Evolutionary conservation across 2,113 vertebrate species (phyloP), one percentile per base, ranked within the genome.

Genomic region (Gadus macrocephalus): DNA sequence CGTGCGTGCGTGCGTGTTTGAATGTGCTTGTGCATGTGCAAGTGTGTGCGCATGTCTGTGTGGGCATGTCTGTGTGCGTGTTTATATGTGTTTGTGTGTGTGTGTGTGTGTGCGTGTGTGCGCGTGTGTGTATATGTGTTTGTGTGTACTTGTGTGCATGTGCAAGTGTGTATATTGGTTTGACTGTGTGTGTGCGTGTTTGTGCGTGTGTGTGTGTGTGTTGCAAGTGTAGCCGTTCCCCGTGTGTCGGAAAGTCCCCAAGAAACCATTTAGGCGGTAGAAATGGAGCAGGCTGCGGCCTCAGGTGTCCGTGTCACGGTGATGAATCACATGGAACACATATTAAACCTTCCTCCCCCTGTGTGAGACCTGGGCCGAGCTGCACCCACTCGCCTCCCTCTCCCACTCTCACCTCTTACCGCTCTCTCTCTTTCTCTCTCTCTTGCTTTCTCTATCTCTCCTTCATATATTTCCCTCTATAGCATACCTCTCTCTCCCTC

Each of bases 281-380:
- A 87, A 89, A 85, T 87, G 82, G 86, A 79, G 78, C 81, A 69
- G 76, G 77, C 79, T 76, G 78, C 78, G 87, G 87, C 89, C 86
- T 90, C 86, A 90, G 89, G 88, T 91, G 88, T 90, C 88, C 75
- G 67, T 87, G 87, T 85, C 86, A 83, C 31, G 22, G 80, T 90
- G 88, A 91, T 91, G 86, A 90, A 92, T 91, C 88, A 80, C 86
- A 87, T 76, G 86, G 78, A 90, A 85, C 86, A 86, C 81, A 85
- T 89, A 89, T 91, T 88, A 90, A 89, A 88, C 83, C 89, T 78
- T 82, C 79, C 80, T 83, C 76, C 83, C 4, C 38, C 16, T 74
- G 53, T 55, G 53, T 15, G 53, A 55, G 53, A 55, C 53, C 53
- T 55, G 53, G 16, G 53, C 16, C 53, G 31, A 4, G 31, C 31